Conservation (phyloP, 1,140 invertebrate species). For the Grapholita molesta region DNA sequence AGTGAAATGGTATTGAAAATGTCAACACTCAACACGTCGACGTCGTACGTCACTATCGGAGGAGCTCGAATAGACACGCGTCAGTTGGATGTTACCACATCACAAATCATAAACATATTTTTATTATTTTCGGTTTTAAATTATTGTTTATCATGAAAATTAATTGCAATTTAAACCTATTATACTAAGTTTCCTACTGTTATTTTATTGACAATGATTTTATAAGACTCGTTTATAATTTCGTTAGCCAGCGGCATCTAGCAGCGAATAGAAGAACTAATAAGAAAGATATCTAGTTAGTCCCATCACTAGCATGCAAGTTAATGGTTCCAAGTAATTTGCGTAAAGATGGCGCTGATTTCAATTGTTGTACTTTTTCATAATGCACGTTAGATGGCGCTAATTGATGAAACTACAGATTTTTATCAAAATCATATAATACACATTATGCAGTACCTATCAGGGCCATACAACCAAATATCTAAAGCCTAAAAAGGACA, state of each 20-base stretch:
- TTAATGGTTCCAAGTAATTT: not conserved
- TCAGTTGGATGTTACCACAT: slow-evolving; percentile 42
- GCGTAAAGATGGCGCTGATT: not conserved
- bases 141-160: not conserved
- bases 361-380: not conserved
- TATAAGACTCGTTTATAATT: too few species aligned
- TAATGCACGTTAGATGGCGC: not conserved
- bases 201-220: not conserved
- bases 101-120: not conserved
- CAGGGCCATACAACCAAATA: too few species aligned
- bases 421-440: too few species aligned
- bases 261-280: not conserved
- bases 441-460: too few species aligned
- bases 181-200: too few species aligned
- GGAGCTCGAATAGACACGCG: slow-evolving; percentile 45
- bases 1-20: slow-evolving; percentile 49
- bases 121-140: too few species aligned
- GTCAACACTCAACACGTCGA: slow-evolving; percentile 46
- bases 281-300: not conserved
- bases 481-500: too few species aligned
- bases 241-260: not conserved
- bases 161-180: not conserved
- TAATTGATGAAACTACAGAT: too few species aligned
- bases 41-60: slow-evolving; percentile 16
- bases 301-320: not conserved